Conservation (phyloP, 1,140 invertebrate genomes). For the Drosophila bocki region DNA sequence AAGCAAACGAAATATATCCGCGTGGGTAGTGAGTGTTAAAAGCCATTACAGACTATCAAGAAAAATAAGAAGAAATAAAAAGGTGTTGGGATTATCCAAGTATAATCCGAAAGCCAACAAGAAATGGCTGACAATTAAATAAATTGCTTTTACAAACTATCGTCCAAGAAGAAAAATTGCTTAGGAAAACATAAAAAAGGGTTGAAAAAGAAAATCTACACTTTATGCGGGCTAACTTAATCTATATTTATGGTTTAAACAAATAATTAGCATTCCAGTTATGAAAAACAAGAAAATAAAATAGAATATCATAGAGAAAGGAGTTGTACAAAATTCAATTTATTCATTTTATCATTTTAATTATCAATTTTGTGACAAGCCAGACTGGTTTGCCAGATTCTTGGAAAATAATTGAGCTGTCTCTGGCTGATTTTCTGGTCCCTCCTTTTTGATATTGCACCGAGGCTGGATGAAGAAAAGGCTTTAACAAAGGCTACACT, state of each 20-base stretch:
- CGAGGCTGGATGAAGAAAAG: constrained; percentile 6
- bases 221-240: not conserved
- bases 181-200: not conserved
- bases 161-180: not conserved
- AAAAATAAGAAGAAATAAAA: not conserved
- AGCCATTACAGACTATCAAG: constrained; percentile 7
- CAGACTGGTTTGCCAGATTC: not conserved
- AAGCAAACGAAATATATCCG: constrained; percentile 4
- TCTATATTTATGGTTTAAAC: not conserved
- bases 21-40: constrained; percentile 3
- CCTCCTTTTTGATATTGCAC: not conserved
- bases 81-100: constrained; percentile 5
- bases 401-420: constrained; percentile 9
- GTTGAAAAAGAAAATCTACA: not conserved
- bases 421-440: constrained; percentile 8
- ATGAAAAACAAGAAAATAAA: not conserved
- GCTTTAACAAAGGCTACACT: not conserved
- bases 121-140: constrained; percentile 9
- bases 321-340: not conserved
- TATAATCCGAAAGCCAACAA: constrained; percentile 1
- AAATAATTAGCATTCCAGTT: not conserved
- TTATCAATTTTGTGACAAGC: not conserved
- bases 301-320: not conserved
- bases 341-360: constrained; percentile 14
- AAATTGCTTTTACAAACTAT: constrained; percentile 4